Evolutionary conservation across 2,113 vertebrate species (phyloP), one percentile per base, ranked within the genome.

Genomic region (Emydura subglobosa): DNA sequence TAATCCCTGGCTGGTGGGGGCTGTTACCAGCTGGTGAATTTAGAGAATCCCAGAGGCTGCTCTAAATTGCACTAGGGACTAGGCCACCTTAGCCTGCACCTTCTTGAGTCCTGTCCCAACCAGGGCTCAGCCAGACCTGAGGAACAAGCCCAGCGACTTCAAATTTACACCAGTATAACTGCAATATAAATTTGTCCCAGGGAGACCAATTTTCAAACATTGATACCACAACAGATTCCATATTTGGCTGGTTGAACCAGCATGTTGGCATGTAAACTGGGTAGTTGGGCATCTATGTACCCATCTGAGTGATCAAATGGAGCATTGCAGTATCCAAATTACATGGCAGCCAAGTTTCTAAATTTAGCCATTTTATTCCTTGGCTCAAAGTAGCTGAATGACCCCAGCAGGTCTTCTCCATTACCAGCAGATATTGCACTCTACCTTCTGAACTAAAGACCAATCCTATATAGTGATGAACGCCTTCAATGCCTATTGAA

Each of bases 61-160:
- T 27, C 57, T 54, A 79, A 93, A 86, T 42, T 65, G 74, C 19
- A 21, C 12, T 50, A 87, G 82, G 68, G 25, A 87, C 49, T 79
- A 72, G 34, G 22, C 14, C 82, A 42, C 4, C 16, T 51, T 25
- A 68, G 54, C 3, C 3, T 49, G 61, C 53, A 85, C 91, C 55
- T 91, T 25, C 55, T 82, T 0, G 0, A 84, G 61, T 27, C 42
- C 24, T 42, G 11, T 53, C 86, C 39, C 49, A 85, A 57, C 13
- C 7, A 12, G 29, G 22, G 59, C 3, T 7, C 14, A 53, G 74
- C 42, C 42, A 47, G 22, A 27, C 74, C 74, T 27, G 42, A 78
- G 24, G 24, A 47, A 27, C 22, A 78, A 27, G 79, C 53, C 42
- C 27, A 10, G 1, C 4, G 31, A 80, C 14, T 83, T 57, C 29